Percentiles rank a stretch among this genome's conserved stretches.
phyloP scores from a whole-genome alignment of 2,113 vertebrate species.

The Pristiophorus japonicus region DNA sequence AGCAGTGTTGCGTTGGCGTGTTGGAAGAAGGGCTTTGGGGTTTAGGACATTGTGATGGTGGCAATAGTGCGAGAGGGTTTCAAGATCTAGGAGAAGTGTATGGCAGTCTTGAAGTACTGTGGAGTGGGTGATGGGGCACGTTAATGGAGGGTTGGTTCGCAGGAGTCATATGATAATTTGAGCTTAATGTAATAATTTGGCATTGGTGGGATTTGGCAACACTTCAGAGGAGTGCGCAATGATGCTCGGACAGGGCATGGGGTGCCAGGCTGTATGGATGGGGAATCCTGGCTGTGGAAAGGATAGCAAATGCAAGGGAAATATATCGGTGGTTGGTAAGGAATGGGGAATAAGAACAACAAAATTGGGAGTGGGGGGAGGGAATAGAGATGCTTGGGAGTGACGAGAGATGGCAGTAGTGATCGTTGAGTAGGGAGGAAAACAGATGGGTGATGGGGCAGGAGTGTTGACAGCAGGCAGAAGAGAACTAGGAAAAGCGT shows the following conservation, averaged over 20 bases:
- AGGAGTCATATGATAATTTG: neutral
- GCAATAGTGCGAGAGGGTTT: neutral
- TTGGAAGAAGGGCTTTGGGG: neutral
- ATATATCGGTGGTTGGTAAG: neutral
- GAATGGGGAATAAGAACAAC: neutral
- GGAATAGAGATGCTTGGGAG: neutral
- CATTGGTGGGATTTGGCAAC: neutral
- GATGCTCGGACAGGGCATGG: neutral
- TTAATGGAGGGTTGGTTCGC: too few relatives aligned
- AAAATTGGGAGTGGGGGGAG: neutral
- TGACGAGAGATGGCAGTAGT: neutral
- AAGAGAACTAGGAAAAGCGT: neutral
- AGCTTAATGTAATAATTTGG: neutral
- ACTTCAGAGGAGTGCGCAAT: neutral
- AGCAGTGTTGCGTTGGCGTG: neutral
- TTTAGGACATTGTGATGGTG: neutral
- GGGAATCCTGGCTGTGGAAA: neutral
- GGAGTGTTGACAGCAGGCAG: neutral
- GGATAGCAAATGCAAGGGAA: neutral
- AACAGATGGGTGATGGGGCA: neutral
- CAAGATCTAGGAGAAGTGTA: too few relatives aligned
- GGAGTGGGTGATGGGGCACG: neutral
- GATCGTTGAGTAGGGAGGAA: neutral
- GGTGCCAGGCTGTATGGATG: neutral
- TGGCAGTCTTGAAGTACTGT: neutral